A percentile compares a stretch with the other conserved stretches of the same genome.
phyloP scores from a whole-genome alignment of 2,113 vertebrate genomes.

The Dasypus novemcinctus region DNA sequence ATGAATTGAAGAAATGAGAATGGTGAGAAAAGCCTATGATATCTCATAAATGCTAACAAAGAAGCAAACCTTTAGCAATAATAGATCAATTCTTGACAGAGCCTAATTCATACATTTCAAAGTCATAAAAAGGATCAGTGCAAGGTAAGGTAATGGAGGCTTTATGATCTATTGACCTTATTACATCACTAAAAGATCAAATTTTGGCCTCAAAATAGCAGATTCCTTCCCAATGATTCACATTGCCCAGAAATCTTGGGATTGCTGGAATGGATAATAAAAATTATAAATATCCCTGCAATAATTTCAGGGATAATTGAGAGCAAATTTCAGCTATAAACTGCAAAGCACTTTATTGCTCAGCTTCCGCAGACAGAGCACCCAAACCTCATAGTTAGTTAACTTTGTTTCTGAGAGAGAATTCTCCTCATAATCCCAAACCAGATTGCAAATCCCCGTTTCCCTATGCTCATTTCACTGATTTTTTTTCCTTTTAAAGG shows the following conservation, averaged over 20 bases:
- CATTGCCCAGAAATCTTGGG: constrained; percentile 58
- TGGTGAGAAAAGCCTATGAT: background rate
- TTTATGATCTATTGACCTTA: constrained; percentile 45
- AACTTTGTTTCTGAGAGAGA: background rate
- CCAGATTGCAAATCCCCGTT: background rate
- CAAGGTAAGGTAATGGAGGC: constrained; percentile 26
- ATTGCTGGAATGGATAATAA: constrained; percentile 66
- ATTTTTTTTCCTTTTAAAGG: background rate
- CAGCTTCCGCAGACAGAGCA: background rate
- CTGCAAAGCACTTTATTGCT: background rate
- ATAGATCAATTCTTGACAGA: background rate
- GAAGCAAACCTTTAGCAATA: background rate
- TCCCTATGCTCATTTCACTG: background rate
- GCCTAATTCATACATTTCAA: background rate
- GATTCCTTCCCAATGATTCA: constrained; percentile 50
- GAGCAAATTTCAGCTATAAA: background rate
- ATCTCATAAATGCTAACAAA: background rate
- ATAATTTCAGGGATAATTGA: background rate
- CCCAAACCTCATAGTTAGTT: background rate
- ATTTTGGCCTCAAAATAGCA: constrained; percentile 39
- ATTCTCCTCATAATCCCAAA: background rate
- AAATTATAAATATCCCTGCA: constrained; percentile 43
- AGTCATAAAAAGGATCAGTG: constrained; percentile 7
- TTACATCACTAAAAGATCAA: constrained; percentile 40
- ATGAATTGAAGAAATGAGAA: background rate